Evolutionary conservation across 2,797 vertebrate genomes (phyloP), one percentile per base, ranked within the genome.

Genomic region (Megalops cyprinoides): DNA sequence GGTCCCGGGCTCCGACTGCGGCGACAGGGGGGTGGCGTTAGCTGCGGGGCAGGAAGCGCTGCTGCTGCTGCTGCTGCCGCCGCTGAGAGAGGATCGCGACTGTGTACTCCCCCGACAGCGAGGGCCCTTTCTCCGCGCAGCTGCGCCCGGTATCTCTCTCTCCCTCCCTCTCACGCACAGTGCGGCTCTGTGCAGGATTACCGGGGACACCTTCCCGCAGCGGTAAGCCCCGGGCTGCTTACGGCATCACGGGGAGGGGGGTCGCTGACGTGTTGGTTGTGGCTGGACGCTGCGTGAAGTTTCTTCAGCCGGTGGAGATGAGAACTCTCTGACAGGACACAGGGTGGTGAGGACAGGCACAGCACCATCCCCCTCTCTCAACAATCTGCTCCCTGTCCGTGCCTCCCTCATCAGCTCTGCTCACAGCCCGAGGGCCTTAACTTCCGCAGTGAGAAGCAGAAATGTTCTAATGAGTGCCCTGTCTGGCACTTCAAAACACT

Each of bases 211-310:
- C 79, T 87, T 87, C 89, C 89, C 88, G 86, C 84, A 88, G 74
- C 74, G 3, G 87, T 91, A 92, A 93, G 89, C 15, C 90, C 87
- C 28, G 25, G 79, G 90, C 91, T 92, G 93, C 92, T 92, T 93
- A 85, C 86, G 91, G 92, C 83, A 74, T 82, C 58, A 74, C 83
- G 58, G 84, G 83, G 89, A 89, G 88, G 87, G 90, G n/a, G n/a
- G n/a, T n/a, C n/a, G n/a, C n/a, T 84, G 85, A 90, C 83, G 86
- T 87, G 83, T 82, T 74, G n/a, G 56, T 81, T 42, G 76, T 76
- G 81, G 82, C 62, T 81, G 71, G 73, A 73, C 55, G 65, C 34
- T 14, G 65, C 2, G 15, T 18, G 5, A 20, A 20, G 65, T 37
- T 69, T 18, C 14, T 23, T 42, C 28, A n/a, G 34, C 34, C 31